Evolutionary conservation across 2,888 invertebrate species (phyloP), one percentile per base, ranked within the genome.

Genomic region (Girardia tigrina): DNA sequence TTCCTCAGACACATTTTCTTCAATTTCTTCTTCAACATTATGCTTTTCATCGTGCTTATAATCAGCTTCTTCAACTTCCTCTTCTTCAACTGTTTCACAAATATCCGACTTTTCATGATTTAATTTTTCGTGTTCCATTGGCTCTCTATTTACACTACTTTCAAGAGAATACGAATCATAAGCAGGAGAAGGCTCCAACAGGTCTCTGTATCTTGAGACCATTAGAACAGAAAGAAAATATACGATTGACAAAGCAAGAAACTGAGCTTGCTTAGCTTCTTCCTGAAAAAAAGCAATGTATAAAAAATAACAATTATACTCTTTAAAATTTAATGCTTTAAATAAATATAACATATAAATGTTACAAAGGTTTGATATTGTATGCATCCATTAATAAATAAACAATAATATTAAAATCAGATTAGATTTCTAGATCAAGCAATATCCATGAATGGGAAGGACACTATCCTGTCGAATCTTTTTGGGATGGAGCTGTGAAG

Each of bases 191-290:
- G 98, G 97, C 86, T 98, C 98, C 82, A 99, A 86, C 80, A 98
- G 97, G 84, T 99, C 98, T 73, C 98, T 89, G 86, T 99, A 99
- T 84, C 98, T 94, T 70, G 97, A 98, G 79, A 99, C 98, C 98
- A 99, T 99, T 83, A 99, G 87, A 80, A 99, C 98, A 29, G 97
- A 97, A 82, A 97, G 92, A 87, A 99, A 95, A 87, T 99, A 99
- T 77, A 98, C 95, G 83, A 97, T 95, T 79, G 98, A 94, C 82
- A 99, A 87, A 20, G 97, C 94, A 80, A 99, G 88, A 88, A 98
- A 99, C 87, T 99, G 97, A 1, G 98, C 97, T 86, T 98, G 98
- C 84, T 98, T 95, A 73, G 94, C 95, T 87, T 99, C 98, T 88
- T 99, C 97, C 95, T 97, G 78, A 8, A 70, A n/a, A 78, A 23